phyloP scores from a whole-genome alignment of 2,888 invertebrate species.

The Epistrophe grossulariae region DNA sequence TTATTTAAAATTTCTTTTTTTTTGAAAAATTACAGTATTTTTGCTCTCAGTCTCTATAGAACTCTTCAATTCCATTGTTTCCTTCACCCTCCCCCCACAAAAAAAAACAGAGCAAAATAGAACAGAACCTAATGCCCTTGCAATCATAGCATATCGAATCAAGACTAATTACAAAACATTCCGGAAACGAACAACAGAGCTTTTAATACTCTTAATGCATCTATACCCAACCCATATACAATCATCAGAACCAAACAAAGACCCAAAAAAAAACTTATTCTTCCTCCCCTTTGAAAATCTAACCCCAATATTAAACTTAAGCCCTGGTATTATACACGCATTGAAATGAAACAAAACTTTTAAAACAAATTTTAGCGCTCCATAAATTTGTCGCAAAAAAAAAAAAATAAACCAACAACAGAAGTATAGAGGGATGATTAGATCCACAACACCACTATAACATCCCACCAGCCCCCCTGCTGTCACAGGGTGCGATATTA shows the following conservation, averaged over 20 bases:
- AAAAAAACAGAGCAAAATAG: not conserved
- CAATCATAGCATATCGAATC: constrained; percentile 61
- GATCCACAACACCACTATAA: constrained; percentile 42
- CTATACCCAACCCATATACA: constrained; percentile 2
- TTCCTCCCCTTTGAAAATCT: not conserved
- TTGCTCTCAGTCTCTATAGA: too few relatives aligned
- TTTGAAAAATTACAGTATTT: not conserved
- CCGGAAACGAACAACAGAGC: constrained; percentile 35
- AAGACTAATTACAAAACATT: constrained; percentile 44
- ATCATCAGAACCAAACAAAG: not conserved
- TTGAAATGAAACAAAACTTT: constrained; percentile 45
- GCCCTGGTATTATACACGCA: constrained; percentile 20
- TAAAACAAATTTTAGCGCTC: constrained; percentile 68
- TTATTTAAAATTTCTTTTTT: too few relatives aligned
- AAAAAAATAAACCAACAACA: not conserved
- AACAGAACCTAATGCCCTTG: not conserved
- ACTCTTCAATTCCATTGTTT: not conserved
- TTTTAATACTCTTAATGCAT: constrained; percentile 42
- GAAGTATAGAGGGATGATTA: constrained; percentile 20
- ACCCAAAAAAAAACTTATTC: not conserved
- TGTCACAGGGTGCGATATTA: constrained; percentile 52
- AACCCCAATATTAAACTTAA: constrained; percentile 40
- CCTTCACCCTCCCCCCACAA: not conserved
- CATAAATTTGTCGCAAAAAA: constrained; percentile 62
- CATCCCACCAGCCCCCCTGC: constrained; percentile 20